These are phyloP conservation scores for Apoda limacodes DNA, from an alignment of 2,888 invertebrate genomes.

Conservation along the genomic window DNA sequence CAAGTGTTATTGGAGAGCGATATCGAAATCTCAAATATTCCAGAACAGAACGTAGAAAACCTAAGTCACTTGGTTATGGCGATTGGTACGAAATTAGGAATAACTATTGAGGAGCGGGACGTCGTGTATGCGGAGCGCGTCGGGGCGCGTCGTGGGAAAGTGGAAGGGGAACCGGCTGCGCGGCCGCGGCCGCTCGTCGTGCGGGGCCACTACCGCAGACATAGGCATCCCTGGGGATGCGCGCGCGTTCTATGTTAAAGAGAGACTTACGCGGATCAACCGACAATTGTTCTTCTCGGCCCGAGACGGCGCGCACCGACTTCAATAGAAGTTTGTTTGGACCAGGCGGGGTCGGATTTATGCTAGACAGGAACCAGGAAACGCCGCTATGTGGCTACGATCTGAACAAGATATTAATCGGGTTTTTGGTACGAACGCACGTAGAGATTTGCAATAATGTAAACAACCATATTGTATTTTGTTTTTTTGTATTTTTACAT, in stretches of 20 bases:
- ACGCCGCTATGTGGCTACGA: too few relatives aligned
- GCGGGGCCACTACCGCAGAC: conserved; percentile 9
- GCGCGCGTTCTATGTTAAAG: conserved; percentile 14
- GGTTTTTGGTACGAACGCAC: too few relatives aligned
- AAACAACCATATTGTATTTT: too few relatives aligned
- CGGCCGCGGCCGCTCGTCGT: conserved; percentile 8
- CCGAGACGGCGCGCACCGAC: conserved; percentile 2
- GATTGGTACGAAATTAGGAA: conserved; percentile 2
- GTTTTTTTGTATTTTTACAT: too few relatives aligned
- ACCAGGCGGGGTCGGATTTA: conserved; percentile 1
- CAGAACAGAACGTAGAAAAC: conserved; percentile 3
- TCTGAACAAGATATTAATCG: too few relatives aligned
- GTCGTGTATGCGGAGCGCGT: conserved; percentile 6
- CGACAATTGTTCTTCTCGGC: conserved; percentile 12
- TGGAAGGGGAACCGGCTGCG: not conserved
- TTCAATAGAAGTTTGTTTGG: conserved; percentile 1
- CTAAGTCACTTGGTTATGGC: not conserved
- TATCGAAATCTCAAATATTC: conserved; percentile 2
- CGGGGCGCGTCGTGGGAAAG: not conserved
- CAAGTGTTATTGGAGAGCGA: too few relatives aligned
- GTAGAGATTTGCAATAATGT: too few relatives aligned
- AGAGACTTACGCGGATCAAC: conserved; percentile 13
- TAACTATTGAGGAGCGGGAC: conserved; percentile 4
- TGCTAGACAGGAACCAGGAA: not conserved
- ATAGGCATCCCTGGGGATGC: conserved; percentile 4